Evolutionary conservation across 2,113 vertebrate species (phyloP), one percentile per base, ranked within the genome.

Genomic region (Machaerirhynchus nigripectus): DNA sequence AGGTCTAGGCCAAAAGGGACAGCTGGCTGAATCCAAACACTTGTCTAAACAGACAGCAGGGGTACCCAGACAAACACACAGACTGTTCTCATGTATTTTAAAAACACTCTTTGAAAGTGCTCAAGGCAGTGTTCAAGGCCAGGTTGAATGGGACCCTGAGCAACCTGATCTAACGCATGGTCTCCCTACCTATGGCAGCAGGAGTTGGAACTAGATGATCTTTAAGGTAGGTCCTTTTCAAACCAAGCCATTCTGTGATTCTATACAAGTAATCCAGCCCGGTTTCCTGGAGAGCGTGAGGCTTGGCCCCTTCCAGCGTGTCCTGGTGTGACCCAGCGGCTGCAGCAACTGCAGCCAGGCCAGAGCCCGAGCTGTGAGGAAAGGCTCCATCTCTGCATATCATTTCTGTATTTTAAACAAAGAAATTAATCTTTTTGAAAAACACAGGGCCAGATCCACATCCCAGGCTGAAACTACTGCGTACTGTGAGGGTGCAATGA

Each of bases 281-380:
- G 50, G 22, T 49, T 64, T 71, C 19, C n/a, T 75, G 53, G 7
- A 55, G 15, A 49, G 7, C 60, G 59, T 5, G 22, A 24, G 24
- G 37, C 30, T 53, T 1, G 0, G 13, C 6, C 68, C 12, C 19
- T 59, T 71, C 8, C 22, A n/a, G 2, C 0, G 1, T 64, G 18
- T 22, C 5, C 16, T 49, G 42, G 10, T 39, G 16, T 46, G 47
- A 5, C 27, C 21, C 33, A 52, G 27, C 0, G 0, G 6, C 40
- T n/a, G 26, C 0, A 2, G 53, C 37, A 39, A 6, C 42, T 0
- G 0, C 0, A 0, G 13, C 21, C 47, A 61, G 30, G 61, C 46
- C 24, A 3, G 2, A 21, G 27, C 19, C 30, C 0, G 0, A 11
- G 24, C 31, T 28, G 24, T 7, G 3, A 47, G 39, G 30, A 56